These are phyloP conservation scores for Cephus rjabovi DNA, from an alignment of 2,888 invertebrate species.

Conservation along the genomic window DNA sequence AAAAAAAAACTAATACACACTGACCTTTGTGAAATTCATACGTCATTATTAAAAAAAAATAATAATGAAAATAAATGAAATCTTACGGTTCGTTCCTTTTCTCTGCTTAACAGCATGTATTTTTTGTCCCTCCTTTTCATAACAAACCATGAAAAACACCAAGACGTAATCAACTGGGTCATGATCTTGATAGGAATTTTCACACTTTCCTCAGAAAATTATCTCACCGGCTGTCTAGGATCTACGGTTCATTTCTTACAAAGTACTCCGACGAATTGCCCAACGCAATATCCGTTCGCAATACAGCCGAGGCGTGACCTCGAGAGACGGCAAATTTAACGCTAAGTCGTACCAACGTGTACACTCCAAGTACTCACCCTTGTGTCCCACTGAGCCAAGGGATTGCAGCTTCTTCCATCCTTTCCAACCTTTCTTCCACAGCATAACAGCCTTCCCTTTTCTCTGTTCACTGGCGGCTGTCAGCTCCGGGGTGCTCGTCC, in stretches of 20 bases:
- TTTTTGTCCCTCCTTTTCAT: not conserved
- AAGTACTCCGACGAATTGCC: not conserved
- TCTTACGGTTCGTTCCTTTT: not conserved
- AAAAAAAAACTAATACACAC: not conserved
- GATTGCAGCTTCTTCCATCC: constrained; percentile 84
- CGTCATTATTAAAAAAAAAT: not conserved
- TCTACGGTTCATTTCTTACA: not conserved
- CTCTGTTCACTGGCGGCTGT: constrained; percentile 36
- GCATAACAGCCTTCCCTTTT: constrained; percentile 61
- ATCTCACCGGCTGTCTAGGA: not conserved
- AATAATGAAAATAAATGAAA: not conserved
- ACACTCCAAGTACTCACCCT: constrained; percentile 71
- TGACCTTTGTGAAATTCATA: not conserved
- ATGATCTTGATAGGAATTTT: not conserved
- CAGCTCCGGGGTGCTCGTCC: constrained; percentile 46
- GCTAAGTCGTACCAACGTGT: not conserved
- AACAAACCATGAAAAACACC: not conserved
- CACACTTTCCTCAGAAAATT: not conserved
- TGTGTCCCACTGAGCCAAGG: constrained; percentile 71
- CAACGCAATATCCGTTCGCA: not conserved
- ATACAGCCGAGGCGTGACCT: not conserved
- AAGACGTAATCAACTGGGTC: not conserved
- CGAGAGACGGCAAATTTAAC: not conserved
- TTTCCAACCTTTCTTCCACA: constrained; percentile 70
- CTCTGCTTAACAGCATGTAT: not conserved